Evolutionary conservation across 2,113 vertebrate genomes (phyloP), one percentile per base, ranked within the genome.

Genomic region (Paradoxurus hermaphroditus): DNA sequence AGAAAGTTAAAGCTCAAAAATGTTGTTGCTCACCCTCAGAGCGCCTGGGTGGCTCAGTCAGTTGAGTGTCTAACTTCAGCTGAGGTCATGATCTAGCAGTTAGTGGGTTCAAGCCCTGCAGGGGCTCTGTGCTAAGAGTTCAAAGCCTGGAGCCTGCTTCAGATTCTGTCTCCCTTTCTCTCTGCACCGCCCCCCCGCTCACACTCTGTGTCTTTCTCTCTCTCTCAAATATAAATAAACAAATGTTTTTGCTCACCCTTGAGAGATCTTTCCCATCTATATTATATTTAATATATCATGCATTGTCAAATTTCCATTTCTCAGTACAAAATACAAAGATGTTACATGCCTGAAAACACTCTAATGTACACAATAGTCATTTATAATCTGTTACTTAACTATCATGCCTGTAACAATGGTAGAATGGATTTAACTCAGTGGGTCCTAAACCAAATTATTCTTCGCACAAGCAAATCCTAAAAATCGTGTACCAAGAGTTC

Each of bases 1-100:
- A 94, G 19, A 93, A 87, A 93, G 53, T 6, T 6, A n/a, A 86
- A 68, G 49, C 16, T 97, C 51, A 79, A 89, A 92, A 85, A 72
- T 72, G 4, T 56, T 72, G 11, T 53, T 82, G 13, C 39, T 89
- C 56, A 89, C 3, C 34, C 49, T 85, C 53, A 56, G 53, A 7
- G 18, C 21, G 53, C 19, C 53, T 56, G 19, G 53, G 53, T 56
- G 53, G 53, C 53, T 19, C 53, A 56, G 53, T 56, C 53, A 56
- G 53, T 8, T 56, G 53, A 56, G 53, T 56, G 53, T 2, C 53
- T 56, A 21, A 56, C 53, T 56, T 56, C 53, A 56, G 5, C 16
- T 56, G 53, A 56, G 53, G 53, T 56, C 53, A 21, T 56, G 53
- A 56, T 56, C 53, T 21, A 6, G 53, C 53, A 56, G 53, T 56